Percentiles rank a stretch among this genome's conserved stretches.
Conservation (phyloP, 2,888 invertebrate genomes). For the Eutolmus rufibarbis region DNA sequence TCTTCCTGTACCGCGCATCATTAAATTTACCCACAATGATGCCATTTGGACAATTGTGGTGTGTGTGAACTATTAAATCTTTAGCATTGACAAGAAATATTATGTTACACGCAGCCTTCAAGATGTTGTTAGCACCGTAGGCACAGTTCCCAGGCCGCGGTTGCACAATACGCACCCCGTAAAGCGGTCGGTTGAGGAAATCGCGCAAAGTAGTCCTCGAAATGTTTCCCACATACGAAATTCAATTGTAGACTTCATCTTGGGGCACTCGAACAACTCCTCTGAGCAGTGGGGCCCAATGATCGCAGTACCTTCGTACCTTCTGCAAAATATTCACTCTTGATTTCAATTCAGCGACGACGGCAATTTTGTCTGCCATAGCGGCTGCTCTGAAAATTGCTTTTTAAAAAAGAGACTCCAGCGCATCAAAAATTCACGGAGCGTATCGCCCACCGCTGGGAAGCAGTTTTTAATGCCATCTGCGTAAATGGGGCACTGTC, state of each 20-base stretch:
- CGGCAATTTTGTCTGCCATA: neutral
- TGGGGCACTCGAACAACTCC: neutral
- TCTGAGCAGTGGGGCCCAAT: neutral
- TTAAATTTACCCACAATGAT: conserved; percentile 4
- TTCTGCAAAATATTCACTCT: neutral
- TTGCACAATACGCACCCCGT: neutral
- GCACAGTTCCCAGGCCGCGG: neutral
- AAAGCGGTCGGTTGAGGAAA: neutral
- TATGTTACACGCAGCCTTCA: conserved; percentile 18
- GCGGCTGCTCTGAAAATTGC: neutral
- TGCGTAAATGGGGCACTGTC: conserved; percentile 20
- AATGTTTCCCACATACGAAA: conserved; percentile 26
- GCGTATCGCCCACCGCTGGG: neutral
- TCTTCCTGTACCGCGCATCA: neutral
- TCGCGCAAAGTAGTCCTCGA: conserved; percentile 2
- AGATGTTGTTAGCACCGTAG: neutral
- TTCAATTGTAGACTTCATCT: conserved; percentile 11
- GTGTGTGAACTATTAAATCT: conserved; percentile 23
- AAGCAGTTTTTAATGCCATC: conserved; percentile 2
- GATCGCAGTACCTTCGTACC: neutral
- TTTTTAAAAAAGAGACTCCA: neutral
- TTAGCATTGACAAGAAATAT: conserved; percentile 29
- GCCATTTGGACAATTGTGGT: neutral
- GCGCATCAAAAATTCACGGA: conserved; percentile 1
- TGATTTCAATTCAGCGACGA: neutral